Conservation (phyloP, 2,888 invertebrate genomes). For the Stictocephala bisonia region DNA sequence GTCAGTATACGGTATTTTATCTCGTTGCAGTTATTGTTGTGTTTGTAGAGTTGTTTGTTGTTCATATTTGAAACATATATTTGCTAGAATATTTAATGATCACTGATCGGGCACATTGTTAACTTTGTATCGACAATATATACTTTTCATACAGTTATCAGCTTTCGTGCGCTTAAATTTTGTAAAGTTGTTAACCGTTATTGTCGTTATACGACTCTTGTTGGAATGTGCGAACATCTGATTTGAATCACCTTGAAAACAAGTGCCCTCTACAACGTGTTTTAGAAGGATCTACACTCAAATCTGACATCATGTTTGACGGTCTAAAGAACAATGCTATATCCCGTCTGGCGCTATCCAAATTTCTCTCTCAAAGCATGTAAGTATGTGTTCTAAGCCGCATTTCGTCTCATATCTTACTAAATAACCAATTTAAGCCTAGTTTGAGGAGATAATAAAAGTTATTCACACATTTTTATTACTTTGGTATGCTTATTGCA, state of each 20-base stretch:
- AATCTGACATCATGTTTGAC: constrained; percentile 71
- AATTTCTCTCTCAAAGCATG: constrained; percentile 83
- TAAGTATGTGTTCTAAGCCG: no score
- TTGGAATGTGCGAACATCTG: no score
- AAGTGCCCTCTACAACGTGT: no score
- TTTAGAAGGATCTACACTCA: no score
- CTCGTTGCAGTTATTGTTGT: constrained; percentile 25
- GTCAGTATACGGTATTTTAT: constrained; percentile 6
- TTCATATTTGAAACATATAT: constrained; percentile 27
- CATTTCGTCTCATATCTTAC: no score
- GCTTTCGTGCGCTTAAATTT: constrained; percentile 15
- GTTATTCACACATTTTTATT: no score
- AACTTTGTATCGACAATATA: constrained; percentile 35
- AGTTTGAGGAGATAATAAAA: no score
- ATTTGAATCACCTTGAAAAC: no score
- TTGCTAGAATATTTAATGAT: constrained; percentile 18
- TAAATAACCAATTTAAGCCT: no score
- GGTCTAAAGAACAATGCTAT: constrained; percentile 81
- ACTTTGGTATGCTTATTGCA: no score
- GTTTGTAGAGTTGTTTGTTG: constrained; percentile 25
- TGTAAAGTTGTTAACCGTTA: constrained; percentile 22
- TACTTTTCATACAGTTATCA: constrained; percentile 26
- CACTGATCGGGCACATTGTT: constrained; percentile 8
- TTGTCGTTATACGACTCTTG: no score
- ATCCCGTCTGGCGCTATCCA: constrained; percentile 77